phyloP scores from a whole-genome alignment of 2,797 vertebrate genomes.

The Megaceryle alcyon region DNA sequence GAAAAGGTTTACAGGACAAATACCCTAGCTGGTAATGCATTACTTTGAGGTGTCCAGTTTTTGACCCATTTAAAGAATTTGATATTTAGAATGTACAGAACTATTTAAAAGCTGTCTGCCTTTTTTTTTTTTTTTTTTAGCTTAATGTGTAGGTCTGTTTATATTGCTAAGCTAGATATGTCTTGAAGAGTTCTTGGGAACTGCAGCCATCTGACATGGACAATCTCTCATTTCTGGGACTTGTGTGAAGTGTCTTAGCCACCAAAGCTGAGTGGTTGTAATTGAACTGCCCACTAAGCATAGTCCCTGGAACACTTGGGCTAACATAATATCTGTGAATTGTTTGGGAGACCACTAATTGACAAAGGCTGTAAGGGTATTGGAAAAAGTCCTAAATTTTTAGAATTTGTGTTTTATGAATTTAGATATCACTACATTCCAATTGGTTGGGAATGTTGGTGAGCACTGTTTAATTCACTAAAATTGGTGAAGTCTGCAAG shows the following conservation, averaged over 20 bases:
- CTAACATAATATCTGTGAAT: neutral
- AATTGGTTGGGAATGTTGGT: neutral
- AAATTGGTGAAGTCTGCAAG: neutral
- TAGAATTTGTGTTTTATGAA: neutral
- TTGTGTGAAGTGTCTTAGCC: fast-evolving
- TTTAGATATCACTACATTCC: neutral
- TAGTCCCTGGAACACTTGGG: neutral
- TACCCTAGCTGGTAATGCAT: neutral
- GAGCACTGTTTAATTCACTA: neutral
- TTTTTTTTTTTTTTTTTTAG: neutral
- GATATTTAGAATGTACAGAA: neutral
- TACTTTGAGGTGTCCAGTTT: neutral
- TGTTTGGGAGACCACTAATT: neutral
- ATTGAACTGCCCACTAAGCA: neutral
- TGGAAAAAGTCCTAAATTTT: neutral
- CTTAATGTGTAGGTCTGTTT: neutral
- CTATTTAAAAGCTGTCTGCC: neutral
- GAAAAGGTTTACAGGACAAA: neutral
- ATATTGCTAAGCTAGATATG: neutral
- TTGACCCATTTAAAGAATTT: neutral
- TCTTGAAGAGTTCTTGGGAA: neutral
- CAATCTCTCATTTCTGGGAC: neutral
- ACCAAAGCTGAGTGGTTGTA: neutral
- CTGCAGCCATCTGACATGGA: neutral
- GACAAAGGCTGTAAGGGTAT: neutral